Evolutionary conservation across 1,140 invertebrate genomes (phyloP).

Genomic region (Caenorhabditis inopinata): DNA sequence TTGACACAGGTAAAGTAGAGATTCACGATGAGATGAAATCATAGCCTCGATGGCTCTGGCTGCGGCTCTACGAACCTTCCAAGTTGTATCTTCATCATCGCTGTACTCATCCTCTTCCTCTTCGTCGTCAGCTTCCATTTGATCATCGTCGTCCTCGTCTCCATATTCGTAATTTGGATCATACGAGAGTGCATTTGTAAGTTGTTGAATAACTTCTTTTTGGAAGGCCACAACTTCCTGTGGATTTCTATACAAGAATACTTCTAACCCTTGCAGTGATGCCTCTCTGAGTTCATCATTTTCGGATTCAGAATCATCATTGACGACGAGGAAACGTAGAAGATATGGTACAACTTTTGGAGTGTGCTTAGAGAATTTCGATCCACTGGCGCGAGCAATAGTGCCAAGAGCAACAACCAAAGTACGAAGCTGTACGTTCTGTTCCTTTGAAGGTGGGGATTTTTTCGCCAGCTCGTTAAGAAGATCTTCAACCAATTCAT

Average conservation of each 20-base stretch:
- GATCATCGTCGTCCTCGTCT: constrained; percentile 53
- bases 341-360: constrained; percentile 35
- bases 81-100: constrained; percentile 94
- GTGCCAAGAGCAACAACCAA: not conserved
- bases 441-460: not conserved
- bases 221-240: constrained; percentile 24
- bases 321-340: not conserved
- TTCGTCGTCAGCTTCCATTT: constrained; percentile 65
- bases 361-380: constrained; percentile 12
- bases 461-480: not conserved
- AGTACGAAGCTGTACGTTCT: not conserved
- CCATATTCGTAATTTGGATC: constrained; percentile 66
- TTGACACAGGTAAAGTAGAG: not conserved
- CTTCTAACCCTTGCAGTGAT: constrained; percentile 48
- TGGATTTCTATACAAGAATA: constrained; percentile 39
- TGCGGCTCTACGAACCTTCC: constrained; percentile 90
- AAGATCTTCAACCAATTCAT: not conserved
- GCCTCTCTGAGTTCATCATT: constrained; percentile 62
- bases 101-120: constrained; percentile 62
- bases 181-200: constrained; percentile 38
- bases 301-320: constrained; percentile 31
- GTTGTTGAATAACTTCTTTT: constrained; percentile 41
- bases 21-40: constrained; percentile 69
- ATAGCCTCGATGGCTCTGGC: constrained; percentile 96
- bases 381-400: not conserved